Conservation (phyloP, 37 sponge, comb jelly and placozoan genomes). For the Beroe ovata region DNA sequence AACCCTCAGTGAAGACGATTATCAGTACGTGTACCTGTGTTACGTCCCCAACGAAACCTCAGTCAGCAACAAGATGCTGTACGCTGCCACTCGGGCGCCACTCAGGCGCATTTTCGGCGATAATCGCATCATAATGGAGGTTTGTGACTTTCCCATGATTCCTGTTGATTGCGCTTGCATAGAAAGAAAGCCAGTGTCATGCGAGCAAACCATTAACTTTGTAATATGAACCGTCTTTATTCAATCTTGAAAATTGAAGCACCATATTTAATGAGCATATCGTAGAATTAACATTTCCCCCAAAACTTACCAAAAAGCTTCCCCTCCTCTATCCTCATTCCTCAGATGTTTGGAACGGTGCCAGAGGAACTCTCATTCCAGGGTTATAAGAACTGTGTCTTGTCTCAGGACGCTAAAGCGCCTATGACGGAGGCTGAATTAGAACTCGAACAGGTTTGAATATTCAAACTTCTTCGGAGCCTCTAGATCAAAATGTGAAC, state of each 20-base stretch:
- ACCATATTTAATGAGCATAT: too few relatives aligned
- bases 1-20: constrained; percentile 5
- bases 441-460: constrained; percentile 70
- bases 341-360: not conserved
- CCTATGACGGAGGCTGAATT: constrained; percentile 87
- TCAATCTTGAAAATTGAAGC: too few relatives aligned
- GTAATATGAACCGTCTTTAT: too few relatives aligned
- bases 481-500: too few relatives aligned
- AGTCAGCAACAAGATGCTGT: constrained; percentile 85
- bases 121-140: constrained; percentile 76
- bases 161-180: too few relatives aligned
- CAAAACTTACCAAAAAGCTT: too few relatives aligned
- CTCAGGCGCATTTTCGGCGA: constrained; percentile 81
- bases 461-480: too few relatives aligned
- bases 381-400: constrained; percentile 79
- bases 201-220: too few relatives aligned
- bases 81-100: constrained; percentile 93
- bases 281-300: too few relatives aligned
- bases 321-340: too few relatives aligned
- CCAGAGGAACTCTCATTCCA: constrained; percentile 80
- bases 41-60: constrained; percentile 51
- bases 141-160: constrained; percentile 40
- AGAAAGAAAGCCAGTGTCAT: too few relatives aligned
- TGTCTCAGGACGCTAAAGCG: constrained; percentile 75
- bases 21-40: constrained; percentile 29